These are phyloP conservation scores for Beaufortia kweichowensis DNA, from an alignment of 2,113 vertebrate species.

Conservation along the genomic window DNA sequence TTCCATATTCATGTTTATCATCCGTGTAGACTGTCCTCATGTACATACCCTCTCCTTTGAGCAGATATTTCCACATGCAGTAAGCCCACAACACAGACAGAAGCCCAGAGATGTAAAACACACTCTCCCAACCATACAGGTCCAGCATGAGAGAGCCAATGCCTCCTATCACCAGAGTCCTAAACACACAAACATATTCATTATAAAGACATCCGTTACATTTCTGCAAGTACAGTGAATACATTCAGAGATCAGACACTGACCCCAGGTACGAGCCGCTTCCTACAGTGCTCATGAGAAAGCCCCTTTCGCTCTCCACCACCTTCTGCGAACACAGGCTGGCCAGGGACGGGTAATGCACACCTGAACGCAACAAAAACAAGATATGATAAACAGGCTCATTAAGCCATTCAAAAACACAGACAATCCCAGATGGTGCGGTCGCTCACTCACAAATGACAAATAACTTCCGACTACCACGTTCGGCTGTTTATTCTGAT, in stretches of 20 bases:
- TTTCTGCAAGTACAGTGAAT: neutral
- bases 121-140: slow-evolving; percentile 87
- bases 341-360: slow-evolving; percentile 78
- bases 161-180: slow-evolving; percentile 86
- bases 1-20: no score
- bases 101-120: slow-evolving; percentile 89
- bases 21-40: neutral
- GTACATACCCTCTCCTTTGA: slow-evolving; percentile 81
- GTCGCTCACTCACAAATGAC: neutral
- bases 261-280: slow-evolving; percentile 94
- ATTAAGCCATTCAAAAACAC: neutral
- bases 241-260: slow-evolving; percentile 39
- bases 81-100: slow-evolving; percentile 90
- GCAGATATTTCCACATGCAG: slow-evolving; percentile 88
- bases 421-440: neutral
- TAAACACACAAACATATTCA: slow-evolving; percentile 55
- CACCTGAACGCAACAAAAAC: slow-evolving; percentile 62
- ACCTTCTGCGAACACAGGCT: slow-evolving; percentile 89
- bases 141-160: slow-evolving; percentile 90
- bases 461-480: neutral
- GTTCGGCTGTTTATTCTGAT: neutral
- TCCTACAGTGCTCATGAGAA: slow-evolving; percentile 90
- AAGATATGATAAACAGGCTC: neutral
- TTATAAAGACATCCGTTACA: neutral
- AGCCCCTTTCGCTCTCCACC: slow-evolving; percentile 84